A percentile compares a stretch with the other conserved stretches of the same genome.
These are phyloP conservation scores for Zophobas morio DNA, from an alignment of 1,140 invertebrate genomes.

Conservation along the genomic window DNA sequence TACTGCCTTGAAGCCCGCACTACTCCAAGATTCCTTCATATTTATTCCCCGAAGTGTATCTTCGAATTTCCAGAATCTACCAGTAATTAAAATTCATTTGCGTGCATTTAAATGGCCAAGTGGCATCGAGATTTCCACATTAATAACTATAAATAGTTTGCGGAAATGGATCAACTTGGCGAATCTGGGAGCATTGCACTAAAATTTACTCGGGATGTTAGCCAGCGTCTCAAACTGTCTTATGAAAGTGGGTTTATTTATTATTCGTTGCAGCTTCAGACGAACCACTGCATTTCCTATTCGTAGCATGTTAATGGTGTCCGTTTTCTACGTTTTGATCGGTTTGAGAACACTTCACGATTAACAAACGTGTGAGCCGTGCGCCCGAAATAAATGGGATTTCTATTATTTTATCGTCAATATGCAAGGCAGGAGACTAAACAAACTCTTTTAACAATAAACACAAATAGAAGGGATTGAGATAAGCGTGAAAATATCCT, in stretches of 20 bases:
- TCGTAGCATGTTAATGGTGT: constrained; percentile 22
- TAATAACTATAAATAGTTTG: constrained; percentile 34
- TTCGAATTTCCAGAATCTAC: neutral
- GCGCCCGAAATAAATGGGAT: constrained; percentile 24
- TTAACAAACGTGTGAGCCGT: constrained; percentile 15
- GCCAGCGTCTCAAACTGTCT: constrained; percentile 29
- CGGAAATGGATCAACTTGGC: constrained; percentile 23
- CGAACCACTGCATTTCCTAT: constrained; percentile 38
- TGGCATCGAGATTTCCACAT: neutral
- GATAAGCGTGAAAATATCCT: constrained; percentile 24
- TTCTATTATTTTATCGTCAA: constrained; percentile 33
- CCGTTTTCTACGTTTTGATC: constrained; percentile 15
- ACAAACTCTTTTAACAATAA: constrained; percentile 17
- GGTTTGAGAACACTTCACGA: constrained; percentile 36
- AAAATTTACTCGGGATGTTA: constrained; percentile 24
- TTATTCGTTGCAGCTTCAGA: constrained; percentile 38
- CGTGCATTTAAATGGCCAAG: neutral
- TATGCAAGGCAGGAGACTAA: constrained; percentile 29
- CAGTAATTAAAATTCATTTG: neutral
- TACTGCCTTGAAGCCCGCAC: neutral
- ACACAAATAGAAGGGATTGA: constrained; percentile 22
- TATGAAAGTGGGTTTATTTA: constrained; percentile 27
- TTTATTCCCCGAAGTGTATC: neutral
- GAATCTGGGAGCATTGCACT: constrained; percentile 27
- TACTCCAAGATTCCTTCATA: neutral